Evolutionary conservation across 2,797 vertebrate genomes (phyloP), one percentile per base, ranked within the genome.

Genomic region (Pseudomugil tenellus): DNA sequence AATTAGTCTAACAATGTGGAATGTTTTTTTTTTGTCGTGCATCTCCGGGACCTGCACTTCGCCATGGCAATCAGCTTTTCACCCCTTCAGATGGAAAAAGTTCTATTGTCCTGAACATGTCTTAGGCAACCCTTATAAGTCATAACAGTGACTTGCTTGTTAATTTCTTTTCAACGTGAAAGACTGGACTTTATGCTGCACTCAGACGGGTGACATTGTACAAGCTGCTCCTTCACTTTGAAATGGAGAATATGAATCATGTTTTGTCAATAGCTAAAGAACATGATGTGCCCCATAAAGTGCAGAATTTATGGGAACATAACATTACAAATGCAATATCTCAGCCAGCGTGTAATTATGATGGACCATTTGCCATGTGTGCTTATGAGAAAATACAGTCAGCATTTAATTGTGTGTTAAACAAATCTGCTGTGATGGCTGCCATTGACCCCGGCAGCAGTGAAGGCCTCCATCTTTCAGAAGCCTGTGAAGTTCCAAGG

Each of bases 281-380:
- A 79, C 69, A 76, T 61, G 85, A 75, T 70, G 76, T 77, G 74
- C 55, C 41, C 80, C 69, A 85, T 90, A 85, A 91, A 91, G 76
- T 70, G 37, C 66, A 23, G 52, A 72, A 48, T 91, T 91, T 86
- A 91, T 74, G 65, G 69, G 76, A 70, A 87, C 81, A 70, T 80
- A 66, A 65, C 67, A 83, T 88, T 85, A 80, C 79, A 73, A 72
- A 70, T 80, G 65, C 74, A 71, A 74, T 71, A 39, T 55, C 71
- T 81, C 76, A 83, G 79, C 81, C 63, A 83, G 74, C 62, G 58
- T 89, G 85, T 89, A 88, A 87, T 84, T 88, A 87, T 74, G 70
- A 80, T 71, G 58, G 68, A 76, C 79, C 77, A 79, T 88, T 86
- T 80, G 68, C 77, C 72, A 37, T 83, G 70, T 81, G 66, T 79